These are phyloP conservation scores for Sympetrum striolatum DNA, from an alignment of 2,888 invertebrate genomes.

Conservation along the genomic window DNA sequence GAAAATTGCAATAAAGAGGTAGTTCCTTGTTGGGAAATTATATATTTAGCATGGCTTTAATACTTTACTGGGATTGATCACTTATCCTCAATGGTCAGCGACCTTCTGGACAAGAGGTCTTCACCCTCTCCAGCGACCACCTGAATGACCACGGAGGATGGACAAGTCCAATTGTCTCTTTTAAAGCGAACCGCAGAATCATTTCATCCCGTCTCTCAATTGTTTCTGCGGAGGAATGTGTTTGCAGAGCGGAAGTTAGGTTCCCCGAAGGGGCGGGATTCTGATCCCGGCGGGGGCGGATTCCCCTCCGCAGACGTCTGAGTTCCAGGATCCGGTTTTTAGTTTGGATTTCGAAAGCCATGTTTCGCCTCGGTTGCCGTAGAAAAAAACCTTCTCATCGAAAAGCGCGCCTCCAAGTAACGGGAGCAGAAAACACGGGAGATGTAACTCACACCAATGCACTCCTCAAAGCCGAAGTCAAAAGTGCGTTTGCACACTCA, in stretches of 20 bases:
- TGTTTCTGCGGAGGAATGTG: background rate
- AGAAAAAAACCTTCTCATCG: no score
- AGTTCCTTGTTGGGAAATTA: no score
- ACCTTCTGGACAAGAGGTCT: background rate
- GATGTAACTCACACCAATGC: no score
- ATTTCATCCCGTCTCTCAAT: no score
- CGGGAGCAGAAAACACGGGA: no score
- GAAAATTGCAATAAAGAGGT: no score
- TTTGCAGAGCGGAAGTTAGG: background rate
- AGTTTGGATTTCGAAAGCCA: slow-evolving; percentile 3
- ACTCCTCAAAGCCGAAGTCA: no score
- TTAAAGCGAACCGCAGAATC: no score
- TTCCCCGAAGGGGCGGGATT: background rate
- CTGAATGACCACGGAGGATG: background rate
- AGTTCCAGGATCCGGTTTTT: slow-evolving; percentile 1
- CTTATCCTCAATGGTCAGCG: background rate
- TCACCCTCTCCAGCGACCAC: background rate
- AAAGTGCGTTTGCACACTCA: no score
- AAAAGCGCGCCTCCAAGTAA: no score
- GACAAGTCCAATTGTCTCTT: background rate
- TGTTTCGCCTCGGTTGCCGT: background rate
- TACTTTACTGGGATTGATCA: no score
- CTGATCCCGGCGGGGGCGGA: background rate
- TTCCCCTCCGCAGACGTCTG: background rate
- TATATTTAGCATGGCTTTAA: no score